Evolutionary conservation across 2,888 invertebrate genomes (phyloP).

Genomic region (Ypsolopha sequella): DNA sequence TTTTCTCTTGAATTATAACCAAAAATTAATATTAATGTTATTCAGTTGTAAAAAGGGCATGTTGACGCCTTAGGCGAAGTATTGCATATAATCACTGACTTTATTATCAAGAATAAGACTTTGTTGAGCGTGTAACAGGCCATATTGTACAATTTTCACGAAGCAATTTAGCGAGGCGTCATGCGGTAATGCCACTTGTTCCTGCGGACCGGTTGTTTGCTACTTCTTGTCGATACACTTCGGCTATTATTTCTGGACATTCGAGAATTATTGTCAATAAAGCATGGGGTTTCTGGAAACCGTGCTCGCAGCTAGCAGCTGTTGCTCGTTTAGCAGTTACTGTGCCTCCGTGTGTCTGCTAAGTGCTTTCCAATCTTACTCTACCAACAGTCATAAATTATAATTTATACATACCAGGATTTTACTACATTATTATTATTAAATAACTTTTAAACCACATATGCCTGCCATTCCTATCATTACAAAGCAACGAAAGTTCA

Average conservation of each 20-base stretch:
- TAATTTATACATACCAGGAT: too few relatives aligned
- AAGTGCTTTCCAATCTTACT: neutral
- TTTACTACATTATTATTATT: too few relatives aligned
- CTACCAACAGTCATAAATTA: too few relatives aligned
- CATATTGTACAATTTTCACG: neutral
- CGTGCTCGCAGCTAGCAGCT: slow-evolving; percentile 38
- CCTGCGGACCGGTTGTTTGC: slow-evolving; percentile 4
- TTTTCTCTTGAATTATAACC: too few relatives aligned
- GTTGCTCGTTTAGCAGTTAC: slow-evolving; percentile 31
- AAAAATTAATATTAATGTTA: too few relatives aligned
- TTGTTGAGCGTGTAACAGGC: neutral
- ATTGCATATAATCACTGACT: too few relatives aligned
- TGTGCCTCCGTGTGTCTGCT: slow-evolving; percentile 3
- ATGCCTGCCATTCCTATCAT: too few relatives aligned
- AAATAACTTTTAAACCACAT: too few relatives aligned
- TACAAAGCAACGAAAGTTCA: too few relatives aligned
- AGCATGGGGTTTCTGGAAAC: slow-evolving; percentile 49
- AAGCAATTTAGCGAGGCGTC: neutral
- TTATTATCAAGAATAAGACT: too few relatives aligned
- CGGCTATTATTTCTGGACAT: slow-evolving; percentile 37
- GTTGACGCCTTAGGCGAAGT: too few relatives aligned
- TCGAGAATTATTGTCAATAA: slow-evolving; percentile 51
- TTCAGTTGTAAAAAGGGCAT: too few relatives aligned
- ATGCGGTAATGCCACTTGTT: neutral
- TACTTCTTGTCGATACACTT: slow-evolving; percentile 25